phyloP scores from a whole-genome alignment of 30 jellyfish, hydroid and myxozoan species.

The Phacellophora camtschatica region DNA sequence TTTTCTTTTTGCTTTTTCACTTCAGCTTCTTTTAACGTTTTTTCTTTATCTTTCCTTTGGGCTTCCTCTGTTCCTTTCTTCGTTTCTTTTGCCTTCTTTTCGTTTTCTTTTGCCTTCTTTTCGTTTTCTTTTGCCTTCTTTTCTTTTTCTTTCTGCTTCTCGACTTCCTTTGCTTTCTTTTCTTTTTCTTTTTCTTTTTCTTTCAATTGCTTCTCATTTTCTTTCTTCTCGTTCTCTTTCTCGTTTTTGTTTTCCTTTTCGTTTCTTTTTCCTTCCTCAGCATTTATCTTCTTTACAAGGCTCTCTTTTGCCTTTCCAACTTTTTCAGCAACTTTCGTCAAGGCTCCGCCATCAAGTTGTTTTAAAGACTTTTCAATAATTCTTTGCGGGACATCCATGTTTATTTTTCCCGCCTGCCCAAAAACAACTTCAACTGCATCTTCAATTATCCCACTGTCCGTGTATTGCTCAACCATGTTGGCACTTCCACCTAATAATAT shows the following conservation, averaged over 20 bases:
- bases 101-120: not conserved
- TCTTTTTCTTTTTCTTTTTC: not conserved
- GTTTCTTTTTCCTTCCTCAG: not conserved
- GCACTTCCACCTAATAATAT: too few relatives aligned
- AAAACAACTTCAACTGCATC: too few relatives aligned
- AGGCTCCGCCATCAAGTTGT: too few relatives aligned
- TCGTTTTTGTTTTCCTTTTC: not conserved
- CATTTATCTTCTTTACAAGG: not conserved
- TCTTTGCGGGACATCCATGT: too few relatives aligned
- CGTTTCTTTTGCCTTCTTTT: not conserved
- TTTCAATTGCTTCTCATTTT: not conserved
- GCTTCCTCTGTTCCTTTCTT: not conserved
- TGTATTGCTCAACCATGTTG: too few relatives aligned
- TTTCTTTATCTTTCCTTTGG: not conserved
- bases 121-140: not conserved
- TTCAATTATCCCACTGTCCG: too few relatives aligned
- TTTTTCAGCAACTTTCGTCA: not conserved
- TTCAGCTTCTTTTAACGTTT: not conserved
- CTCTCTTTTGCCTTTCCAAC: not conserved
- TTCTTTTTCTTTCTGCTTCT: not conserved
- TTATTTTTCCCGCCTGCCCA: too few relatives aligned
- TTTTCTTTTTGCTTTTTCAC: not conserved
- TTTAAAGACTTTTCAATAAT: too few relatives aligned
- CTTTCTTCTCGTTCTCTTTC: not conserved
- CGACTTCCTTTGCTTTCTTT: not conserved